Percentiles rank a stretch among this genome's conserved stretches.
Evolutionary conservation across 1,140 invertebrate species (phyloP).

Genomic region (Neotoxoptera formosana): DNA sequence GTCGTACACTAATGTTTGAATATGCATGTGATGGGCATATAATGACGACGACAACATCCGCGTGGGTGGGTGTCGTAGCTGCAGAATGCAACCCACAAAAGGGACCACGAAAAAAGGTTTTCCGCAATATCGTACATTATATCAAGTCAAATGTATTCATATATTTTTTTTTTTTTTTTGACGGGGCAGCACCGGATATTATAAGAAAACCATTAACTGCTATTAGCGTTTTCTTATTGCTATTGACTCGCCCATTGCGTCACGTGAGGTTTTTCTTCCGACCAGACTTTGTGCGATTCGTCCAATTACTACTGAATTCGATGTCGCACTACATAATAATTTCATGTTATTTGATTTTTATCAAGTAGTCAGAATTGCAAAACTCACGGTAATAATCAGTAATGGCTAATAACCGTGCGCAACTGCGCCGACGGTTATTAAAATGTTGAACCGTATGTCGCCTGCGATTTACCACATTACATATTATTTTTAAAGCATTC

Average conservation of each 20-base stretch:
- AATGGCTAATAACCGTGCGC: not conserved
- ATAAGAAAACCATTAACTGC: not conserved
- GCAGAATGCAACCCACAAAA: not conserved
- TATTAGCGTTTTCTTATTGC: too few species aligned
- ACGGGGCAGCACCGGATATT: not conserved
- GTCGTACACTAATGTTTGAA: not conserved
- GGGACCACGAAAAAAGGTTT: not conserved
- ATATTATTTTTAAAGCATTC: not conserved
- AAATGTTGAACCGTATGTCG: not conserved
- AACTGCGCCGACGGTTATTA: not conserved
- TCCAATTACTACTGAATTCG: not conserved
- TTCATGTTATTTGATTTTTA: not conserved
- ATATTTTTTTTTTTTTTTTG: not conserved
- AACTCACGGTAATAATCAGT: not conserved
- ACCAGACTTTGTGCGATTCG: too few species aligned
- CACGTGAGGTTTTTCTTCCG: not conserved
- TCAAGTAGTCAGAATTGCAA: not conserved
- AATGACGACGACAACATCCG: not conserved
- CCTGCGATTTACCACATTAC: not conserved
- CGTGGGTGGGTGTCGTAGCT: too few species aligned
- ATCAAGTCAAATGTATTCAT: not conserved
- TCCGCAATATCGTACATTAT: not conserved
- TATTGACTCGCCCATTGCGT: not conserved
- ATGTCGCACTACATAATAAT: not conserved
- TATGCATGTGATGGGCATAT: not conserved